Evolutionary conservation across 2,113 vertebrate species (phyloP).

Genomic region (Australoheros scitulus): DNA sequence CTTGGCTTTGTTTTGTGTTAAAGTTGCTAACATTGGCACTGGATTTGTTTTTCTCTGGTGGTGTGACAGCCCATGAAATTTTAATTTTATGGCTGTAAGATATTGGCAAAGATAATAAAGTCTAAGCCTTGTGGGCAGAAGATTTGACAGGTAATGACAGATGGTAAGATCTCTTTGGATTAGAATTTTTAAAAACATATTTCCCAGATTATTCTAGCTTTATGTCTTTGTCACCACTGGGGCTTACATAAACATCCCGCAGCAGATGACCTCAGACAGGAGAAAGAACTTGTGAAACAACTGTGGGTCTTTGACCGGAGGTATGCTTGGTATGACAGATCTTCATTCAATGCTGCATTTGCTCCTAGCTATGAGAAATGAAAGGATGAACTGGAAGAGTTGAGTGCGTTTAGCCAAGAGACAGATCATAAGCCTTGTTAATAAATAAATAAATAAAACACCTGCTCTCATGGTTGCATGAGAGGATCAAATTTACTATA

Average conservation of each 20-base stretch:
- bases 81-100: constrained; percentile 8
- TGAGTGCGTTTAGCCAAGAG: background rate
- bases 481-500: background rate
- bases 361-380: background rate
- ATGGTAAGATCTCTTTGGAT: background rate
- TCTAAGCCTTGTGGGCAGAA: background rate
- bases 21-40: background rate
- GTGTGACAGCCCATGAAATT: background rate
- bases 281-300: background rate
- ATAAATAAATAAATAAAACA: background rate
- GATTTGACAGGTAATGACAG: constrained; percentile 3
- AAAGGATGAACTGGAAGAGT: background rate
- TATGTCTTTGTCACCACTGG: background rate
- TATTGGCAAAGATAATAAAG: background rate
- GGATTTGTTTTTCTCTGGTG: background rate
- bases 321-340: background rate
- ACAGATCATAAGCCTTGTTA: background rate
- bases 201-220: background rate
- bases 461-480: background rate
- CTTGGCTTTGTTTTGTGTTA: background rate
- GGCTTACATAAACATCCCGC: background rate
- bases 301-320: background rate
- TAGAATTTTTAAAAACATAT: background rate
- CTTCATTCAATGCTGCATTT: background rate
- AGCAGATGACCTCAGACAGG: background rate